Evolutionary conservation across 2,888 invertebrate species (phyloP).

Genomic region (Ophion costatus): DNA sequence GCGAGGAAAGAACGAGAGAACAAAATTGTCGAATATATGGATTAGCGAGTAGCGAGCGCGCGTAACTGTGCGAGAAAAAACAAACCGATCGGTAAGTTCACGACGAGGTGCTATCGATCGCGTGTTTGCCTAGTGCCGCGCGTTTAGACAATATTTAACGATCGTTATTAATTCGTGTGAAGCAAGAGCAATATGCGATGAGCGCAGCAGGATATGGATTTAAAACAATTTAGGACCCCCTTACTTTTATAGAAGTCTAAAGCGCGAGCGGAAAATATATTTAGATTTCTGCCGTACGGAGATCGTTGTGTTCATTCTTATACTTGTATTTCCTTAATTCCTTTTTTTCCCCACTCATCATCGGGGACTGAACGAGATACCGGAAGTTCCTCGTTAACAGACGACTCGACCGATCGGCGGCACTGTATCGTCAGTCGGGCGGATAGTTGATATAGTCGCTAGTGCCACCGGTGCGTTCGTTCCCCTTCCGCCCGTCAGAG

Average conservation of each 20-base stretch:
- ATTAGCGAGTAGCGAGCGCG: conserved; percentile 17
- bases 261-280: conserved; percentile 60
- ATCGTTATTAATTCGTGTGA: conserved; percentile 57
- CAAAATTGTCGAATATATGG: conserved; percentile 20
- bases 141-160: conserved; percentile 66
- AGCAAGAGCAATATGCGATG: conserved; percentile 66
- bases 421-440: background rate
- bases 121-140: conserved; percentile 57
- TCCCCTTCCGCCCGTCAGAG: background rate
- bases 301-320: conserved; percentile 17
- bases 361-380: background rate
- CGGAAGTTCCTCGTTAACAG: background rate
- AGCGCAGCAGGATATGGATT: conserved; percentile 59
- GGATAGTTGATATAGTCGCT: background rate
- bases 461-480: background rate
- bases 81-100: conserved; percentile 41
- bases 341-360: background rate
- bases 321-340: background rate
- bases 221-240: conserved; percentile 63
- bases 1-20: background rate
- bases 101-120: conserved; percentile 44
- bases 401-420: background rate
- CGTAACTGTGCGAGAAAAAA: conserved; percentile 26
- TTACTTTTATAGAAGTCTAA: conserved; percentile 65
- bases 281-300: conserved; percentile 59